These are phyloP conservation scores for Drosophila heteroneura DNA, from an alignment of 2,888 invertebrate species.

Conservation along the genomic window DNA sequence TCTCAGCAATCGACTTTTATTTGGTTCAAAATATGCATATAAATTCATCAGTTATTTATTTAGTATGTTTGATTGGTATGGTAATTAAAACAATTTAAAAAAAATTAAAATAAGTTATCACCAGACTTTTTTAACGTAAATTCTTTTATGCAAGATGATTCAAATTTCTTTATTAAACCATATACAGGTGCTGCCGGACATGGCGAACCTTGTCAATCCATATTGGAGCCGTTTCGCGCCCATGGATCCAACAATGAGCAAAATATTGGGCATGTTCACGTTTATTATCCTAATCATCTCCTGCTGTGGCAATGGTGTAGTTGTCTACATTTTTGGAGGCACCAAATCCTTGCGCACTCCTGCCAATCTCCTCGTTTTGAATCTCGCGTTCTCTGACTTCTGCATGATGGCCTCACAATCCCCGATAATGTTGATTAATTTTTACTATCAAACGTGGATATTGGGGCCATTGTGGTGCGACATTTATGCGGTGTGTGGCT, in stretches of 20 bases:
- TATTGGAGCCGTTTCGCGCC: constrained; percentile 96
- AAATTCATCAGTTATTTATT: neutral
- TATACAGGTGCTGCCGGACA: constrained; percentile 87
- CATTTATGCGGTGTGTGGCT: constrained; percentile 94
- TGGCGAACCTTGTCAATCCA: constrained; percentile 89
- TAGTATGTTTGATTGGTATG: neutral
- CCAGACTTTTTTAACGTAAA: neutral
- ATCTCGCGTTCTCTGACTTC: constrained; percentile 94
- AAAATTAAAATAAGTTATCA: neutral
- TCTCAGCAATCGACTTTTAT: neutral
- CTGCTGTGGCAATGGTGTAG: constrained; percentile 84
- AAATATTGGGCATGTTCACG: constrained; percentile 92
- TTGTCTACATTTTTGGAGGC: constrained; percentile 84
- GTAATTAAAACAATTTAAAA: neutral
- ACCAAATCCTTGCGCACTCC: constrained; percentile 90
- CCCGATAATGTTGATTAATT: constrained; percentile 85
- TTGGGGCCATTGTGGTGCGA: constrained; percentile 91
- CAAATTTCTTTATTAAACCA: neutral
- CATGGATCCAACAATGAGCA: constrained; percentile 95
- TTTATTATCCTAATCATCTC: constrained; percentile 88
- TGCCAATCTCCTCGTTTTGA: constrained; percentile 95
- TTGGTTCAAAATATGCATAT: no score
- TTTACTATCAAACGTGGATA: constrained; percentile 85
- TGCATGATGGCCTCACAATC: constrained; percentile 91
- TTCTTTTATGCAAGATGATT: neutral